phyloP scores from a whole-genome alignment of 2,113 vertebrate genomes.

The Mungos mungo region DNA sequence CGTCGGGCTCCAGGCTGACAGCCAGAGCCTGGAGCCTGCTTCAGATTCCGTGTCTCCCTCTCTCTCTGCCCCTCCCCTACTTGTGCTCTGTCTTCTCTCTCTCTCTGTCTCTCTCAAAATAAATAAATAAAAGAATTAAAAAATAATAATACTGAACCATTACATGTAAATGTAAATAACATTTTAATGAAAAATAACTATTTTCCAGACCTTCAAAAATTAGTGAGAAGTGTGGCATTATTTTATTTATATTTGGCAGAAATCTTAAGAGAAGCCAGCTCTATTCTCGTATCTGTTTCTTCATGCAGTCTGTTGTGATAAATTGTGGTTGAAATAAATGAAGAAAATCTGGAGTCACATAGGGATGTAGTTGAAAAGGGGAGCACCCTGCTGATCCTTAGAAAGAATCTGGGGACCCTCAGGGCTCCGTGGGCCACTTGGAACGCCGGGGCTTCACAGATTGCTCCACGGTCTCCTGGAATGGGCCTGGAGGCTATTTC shows the following conservation, averaged over 20 bases:
- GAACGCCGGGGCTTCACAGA: too few species aligned
- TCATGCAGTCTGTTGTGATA: neutral
- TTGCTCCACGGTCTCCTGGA: neutral
- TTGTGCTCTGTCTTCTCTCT: too few species aligned
- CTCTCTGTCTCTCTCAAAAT: too few species aligned
- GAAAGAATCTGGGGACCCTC: neutral
- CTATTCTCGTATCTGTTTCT: neutral
- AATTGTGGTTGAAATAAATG: neutral
- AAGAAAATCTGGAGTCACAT: neutral
- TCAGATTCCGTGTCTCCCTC: too few species aligned
- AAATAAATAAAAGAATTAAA: too few species aligned
- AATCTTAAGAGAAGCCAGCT: neutral
- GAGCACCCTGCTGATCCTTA: neutral
- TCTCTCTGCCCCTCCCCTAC: too few species aligned
- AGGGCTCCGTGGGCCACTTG: too few species aligned
- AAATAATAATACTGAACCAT: neutral
- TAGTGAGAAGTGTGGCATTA: neutral
- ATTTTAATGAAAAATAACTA: too few species aligned
- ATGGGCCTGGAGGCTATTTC: neutral
- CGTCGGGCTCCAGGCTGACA: too few species aligned
- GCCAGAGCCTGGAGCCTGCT: too few species aligned
- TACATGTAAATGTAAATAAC: neutral
- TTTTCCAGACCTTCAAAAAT: neutral
- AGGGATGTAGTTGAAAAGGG: too few species aligned
- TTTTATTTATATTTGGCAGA: neutral